These are phyloP conservation scores for Leptatherina wallacei DNA, from an alignment of 2,797 vertebrate genomes.

Conservation along the genomic window DNA sequence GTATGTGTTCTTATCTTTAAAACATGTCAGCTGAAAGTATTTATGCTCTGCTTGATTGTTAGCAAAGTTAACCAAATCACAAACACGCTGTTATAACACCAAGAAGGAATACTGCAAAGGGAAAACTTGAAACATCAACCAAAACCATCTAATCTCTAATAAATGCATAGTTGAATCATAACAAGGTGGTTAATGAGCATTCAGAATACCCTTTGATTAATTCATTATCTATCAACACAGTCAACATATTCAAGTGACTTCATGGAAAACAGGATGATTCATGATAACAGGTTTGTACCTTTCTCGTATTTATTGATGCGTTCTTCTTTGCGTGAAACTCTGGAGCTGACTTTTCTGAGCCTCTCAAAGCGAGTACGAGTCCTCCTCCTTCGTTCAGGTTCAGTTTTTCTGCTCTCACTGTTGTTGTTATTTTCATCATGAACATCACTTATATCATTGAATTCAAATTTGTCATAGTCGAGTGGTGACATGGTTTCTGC, in stretches of 20 bases:
- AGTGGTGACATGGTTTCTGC: slow-evolving; percentile 1
- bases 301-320: slow-evolving; percentile 35
- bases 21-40: background rate
- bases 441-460: slow-evolving; percentile 35
- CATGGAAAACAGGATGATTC: slow-evolving; percentile 24
- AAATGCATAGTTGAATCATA: slow-evolving; percentile 9
- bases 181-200: slow-evolving; percentile 13
- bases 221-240: slow-evolving; percentile 13
- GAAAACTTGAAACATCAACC: slow-evolving; percentile 2
- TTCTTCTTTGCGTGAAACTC: slow-evolving; percentile 36
- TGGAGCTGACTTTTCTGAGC: slow-evolving; percentile 29
- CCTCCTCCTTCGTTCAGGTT: slow-evolving; percentile 42
- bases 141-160: background rate
- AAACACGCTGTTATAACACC: slow-evolving; percentile 20
- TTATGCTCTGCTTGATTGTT: background rate
- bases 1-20: background rate
- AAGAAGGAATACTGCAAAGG: slow-evolving; percentile 3
- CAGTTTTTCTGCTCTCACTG: slow-evolving; percentile 63
- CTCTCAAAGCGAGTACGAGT: slow-evolving; percentile 33
- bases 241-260: slow-evolving; percentile 24
- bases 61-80: background rate
- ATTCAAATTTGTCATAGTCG: slow-evolving; percentile 24
- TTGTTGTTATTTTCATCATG: slow-evolving; percentile 73
- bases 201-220: background rate
- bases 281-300: slow-evolving; percentile 66